phyloP scores from a whole-genome alignment of 2,113 vertebrate genomes.

The Progne subis region DNA sequence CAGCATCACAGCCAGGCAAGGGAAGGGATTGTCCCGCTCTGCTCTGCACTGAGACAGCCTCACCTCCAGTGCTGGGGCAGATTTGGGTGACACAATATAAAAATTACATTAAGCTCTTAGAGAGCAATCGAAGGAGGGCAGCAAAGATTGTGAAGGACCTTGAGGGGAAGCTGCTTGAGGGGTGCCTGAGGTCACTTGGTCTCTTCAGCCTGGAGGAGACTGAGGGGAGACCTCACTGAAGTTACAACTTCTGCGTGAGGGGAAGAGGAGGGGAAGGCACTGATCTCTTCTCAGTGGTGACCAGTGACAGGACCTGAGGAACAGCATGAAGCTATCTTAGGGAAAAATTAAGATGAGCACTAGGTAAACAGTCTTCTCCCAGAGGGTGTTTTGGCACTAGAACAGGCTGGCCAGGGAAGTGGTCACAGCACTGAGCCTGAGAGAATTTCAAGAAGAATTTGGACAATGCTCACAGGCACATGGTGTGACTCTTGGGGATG shows the following conservation, averaged over 20 bases:
- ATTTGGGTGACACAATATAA: accelerated
- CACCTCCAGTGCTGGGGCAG: accelerated
- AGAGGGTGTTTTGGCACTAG: background rate
- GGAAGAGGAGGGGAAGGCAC: accelerated
- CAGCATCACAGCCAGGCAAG: accelerated
- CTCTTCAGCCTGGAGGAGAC: background rate
- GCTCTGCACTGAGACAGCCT: accelerated
- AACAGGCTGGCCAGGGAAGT: accelerated
- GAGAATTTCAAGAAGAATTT: background rate
- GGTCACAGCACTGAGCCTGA: background rate
- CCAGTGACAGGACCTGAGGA: background rate
- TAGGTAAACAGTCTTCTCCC: background rate
- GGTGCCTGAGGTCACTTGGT: accelerated
- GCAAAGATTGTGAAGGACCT: background rate
- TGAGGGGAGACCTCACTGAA: background rate
- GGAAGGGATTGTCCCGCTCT: background rate
- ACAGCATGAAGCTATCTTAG: background rate
- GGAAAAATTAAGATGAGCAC: background rate
- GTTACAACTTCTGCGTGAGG: background rate
- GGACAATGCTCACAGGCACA: background rate
- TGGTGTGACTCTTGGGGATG: background rate
- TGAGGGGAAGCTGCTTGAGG: accelerated
- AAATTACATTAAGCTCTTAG: accelerated
- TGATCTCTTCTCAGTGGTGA: background rate
- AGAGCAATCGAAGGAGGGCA: accelerated